Percentiles rank a stretch among this genome's conserved stretches.
Evolutionary conservation across 2,888 invertebrate species (phyloP).

Genomic region (Heliothis peltigera): DNA sequence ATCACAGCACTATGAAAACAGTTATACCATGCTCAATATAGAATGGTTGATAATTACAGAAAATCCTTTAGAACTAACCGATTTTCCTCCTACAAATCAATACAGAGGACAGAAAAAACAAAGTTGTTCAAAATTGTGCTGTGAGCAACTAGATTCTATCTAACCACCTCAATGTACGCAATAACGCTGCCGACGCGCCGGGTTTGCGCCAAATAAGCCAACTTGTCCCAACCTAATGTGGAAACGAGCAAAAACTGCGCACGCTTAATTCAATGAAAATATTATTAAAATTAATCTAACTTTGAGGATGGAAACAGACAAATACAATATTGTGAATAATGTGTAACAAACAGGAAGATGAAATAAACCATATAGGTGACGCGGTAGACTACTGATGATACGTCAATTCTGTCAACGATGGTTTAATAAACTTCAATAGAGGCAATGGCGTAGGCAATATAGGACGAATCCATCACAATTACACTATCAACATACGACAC

Average conservation of each 20-base stretch:
- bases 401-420: conserved; percentile 38
- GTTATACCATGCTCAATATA: conserved; percentile 16
- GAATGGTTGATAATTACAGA: conserved; percentile 28
- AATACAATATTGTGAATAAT: conserved; percentile 22
- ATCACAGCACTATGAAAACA: conserved; percentile 41
- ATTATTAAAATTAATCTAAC: conserved; percentile 46
- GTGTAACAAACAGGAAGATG: conserved; percentile 44
- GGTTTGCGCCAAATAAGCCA: conserved; percentile 77
- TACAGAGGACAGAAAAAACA: conserved; percentile 67
- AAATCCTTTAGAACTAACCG: conserved; percentile 20
- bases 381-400: conserved; percentile 16
- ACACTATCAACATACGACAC: conserved; percentile 71
- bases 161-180: conserved; percentile 64
- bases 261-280: conserved; percentile 54
- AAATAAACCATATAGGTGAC: conserved; percentile 15
- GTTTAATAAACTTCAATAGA: conserved; percentile 73
- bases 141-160: conserved; percentile 62
- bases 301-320: conserved; percentile 34
- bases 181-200: conserved; percentile 67
- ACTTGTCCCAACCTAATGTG: conserved; percentile 75
- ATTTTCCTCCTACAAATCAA: conserved; percentile 46
- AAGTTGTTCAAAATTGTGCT: conserved; percentile 70
- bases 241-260: conserved; percentile 70
- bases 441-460: conserved; percentile 65
- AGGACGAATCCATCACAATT: conserved; percentile 76